Conservation (phyloP, 2,797 vertebrate species). For the Danio jaintianensis region DNA sequence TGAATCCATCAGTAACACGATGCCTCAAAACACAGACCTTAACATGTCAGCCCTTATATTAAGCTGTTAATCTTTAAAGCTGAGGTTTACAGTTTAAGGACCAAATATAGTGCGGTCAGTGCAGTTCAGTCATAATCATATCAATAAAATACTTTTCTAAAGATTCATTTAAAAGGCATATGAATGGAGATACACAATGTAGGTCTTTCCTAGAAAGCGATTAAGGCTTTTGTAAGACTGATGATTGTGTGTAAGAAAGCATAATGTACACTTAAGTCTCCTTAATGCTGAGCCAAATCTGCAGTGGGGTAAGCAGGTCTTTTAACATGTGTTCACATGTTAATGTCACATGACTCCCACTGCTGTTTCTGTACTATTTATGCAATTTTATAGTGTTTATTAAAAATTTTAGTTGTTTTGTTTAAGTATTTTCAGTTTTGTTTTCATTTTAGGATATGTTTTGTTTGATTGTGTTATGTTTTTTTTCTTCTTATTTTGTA, state of each 20-base stretch:
- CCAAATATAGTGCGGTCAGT: neutral
- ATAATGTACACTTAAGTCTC: neutral
- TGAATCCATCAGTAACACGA: neutral
- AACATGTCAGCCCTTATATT: neutral
- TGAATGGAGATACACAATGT: neutral
- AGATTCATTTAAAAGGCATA: neutral
- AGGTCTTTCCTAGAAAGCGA: neutral
- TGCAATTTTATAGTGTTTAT: neutral
- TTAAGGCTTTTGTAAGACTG: neutral
- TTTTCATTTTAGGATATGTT: neutral
- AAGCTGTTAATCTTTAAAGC: slow-evolving; percentile 32
- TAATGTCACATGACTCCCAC: neutral
- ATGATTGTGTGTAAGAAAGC: neutral
- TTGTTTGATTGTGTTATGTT: neutral
- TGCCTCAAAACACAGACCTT: neutral
- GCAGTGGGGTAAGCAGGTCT: neutral
- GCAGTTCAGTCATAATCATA: neutral
- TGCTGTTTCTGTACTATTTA: neutral
- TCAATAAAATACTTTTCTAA: neutral
- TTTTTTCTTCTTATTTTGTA: neutral
- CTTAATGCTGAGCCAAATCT: neutral
- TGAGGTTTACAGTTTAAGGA: slow-evolving; percentile 3
- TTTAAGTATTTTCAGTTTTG: neutral
- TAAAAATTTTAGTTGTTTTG: neutral
- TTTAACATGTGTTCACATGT: neutral